Percentiles rank a stretch among this genome's conserved stretches.
Conservation (phyloP, 2,888 invertebrate genomes). For the Sericinus montela region DNA sequence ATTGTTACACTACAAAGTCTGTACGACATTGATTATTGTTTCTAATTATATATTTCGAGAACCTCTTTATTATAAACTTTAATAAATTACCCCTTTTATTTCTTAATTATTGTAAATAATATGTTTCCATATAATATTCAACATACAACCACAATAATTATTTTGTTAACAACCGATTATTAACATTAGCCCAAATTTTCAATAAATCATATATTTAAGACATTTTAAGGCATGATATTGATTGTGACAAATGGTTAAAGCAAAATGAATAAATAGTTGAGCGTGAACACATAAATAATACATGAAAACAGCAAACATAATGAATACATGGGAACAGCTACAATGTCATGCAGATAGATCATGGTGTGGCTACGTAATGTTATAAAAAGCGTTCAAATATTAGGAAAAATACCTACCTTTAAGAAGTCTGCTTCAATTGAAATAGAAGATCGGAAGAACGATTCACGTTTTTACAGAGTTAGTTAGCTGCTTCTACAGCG, state of each 20-base stretch:
- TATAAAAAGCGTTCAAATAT: constrained; percentile 5
- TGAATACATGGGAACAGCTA: constrained; percentile 5
- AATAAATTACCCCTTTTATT: too few relatives aligned
- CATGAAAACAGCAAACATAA: too few relatives aligned
- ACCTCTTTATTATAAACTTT: too few relatives aligned
- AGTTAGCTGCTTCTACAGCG: constrained; percentile 4
- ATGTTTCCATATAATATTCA: too few relatives aligned
- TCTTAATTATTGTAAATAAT: too few relatives aligned
- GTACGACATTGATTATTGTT: constrained; percentile 2
- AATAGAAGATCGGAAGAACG: constrained; percentile 1
- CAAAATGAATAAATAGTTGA: constrained; percentile 4
- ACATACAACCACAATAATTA: too few relatives aligned
- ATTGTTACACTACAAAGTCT: constrained; percentile 16
- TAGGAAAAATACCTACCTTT: constrained; percentile 61
- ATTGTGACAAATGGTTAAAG: constrained; percentile 1
- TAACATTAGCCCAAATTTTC: too few relatives aligned
- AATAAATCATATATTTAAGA: background rate
- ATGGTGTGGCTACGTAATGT: background rate
- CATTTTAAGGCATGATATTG: background rate
- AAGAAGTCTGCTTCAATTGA: constrained; percentile 43
- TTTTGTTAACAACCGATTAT: too few relatives aligned
- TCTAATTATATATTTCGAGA: background rate
- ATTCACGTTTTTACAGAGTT: constrained; percentile 2
- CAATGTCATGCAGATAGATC: background rate
- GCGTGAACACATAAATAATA: constrained; percentile 1